Conservation (phyloP, 2,888 invertebrate species). For the Galeruca laticollis region DNA sequence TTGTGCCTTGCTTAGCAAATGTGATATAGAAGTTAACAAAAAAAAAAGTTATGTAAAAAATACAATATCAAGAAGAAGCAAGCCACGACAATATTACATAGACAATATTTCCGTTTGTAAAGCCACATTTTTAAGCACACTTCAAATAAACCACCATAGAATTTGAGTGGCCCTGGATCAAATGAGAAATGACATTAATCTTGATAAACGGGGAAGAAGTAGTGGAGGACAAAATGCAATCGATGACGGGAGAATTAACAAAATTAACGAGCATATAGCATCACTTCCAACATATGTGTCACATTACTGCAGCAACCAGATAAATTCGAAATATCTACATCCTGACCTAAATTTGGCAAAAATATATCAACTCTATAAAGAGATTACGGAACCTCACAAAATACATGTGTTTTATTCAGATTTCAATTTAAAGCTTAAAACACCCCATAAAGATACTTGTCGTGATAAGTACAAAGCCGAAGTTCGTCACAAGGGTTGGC, state of each 20-base stretch:
- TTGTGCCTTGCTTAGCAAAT: conserved; percentile 21
- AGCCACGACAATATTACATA: conserved; percentile 19
- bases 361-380: conserved; percentile 21
- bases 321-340: conserved; percentile 14
- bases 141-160: conserved; percentile 21
- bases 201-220: conserved; percentile 22
- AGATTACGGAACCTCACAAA: conserved; percentile 10
- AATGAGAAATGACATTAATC: conserved; percentile 14
- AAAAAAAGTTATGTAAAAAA: conserved; percentile 25
- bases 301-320: conserved; percentile 20
- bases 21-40: conserved; percentile 23
- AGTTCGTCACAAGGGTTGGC: not conserved
- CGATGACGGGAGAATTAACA: conserved; percentile 6
- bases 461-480: conserved; percentile 12
- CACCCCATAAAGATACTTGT: conserved; percentile 27
- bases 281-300: conserved; percentile 20
- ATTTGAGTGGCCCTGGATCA: conserved; percentile 25
- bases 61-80: conserved; percentile 21
- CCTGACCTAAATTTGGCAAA: conserved; percentile 18
- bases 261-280: conserved; percentile 19
- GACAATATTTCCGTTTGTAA: conserved; percentile 28
- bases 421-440: conserved; percentile 24
- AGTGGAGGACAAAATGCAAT: conserved; percentile 23
- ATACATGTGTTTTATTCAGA: conserved; percentile 19
- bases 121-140: conserved; percentile 24